Conservation (phyloP, 2,888 invertebrate species). For the Escarpia spicata region DNA sequence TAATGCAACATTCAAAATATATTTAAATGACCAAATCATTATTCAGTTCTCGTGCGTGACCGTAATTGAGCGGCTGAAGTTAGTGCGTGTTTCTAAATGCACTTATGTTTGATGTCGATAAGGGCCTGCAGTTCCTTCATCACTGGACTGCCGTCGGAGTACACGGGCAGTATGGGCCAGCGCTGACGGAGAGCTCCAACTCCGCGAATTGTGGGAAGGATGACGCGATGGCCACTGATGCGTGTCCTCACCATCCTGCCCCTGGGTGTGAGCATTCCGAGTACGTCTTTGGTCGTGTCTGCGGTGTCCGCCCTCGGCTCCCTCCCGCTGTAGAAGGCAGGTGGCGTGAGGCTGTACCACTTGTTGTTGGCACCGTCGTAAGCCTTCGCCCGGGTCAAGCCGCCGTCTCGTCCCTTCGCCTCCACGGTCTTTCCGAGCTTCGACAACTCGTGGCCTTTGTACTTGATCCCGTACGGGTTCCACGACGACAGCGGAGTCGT, state of each 20-base stretch:
- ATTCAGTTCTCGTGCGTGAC: neutral
- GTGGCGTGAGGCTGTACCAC: neutral
- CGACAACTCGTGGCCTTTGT: constrained; percentile 18
- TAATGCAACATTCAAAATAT: neutral
- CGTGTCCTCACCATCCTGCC: neutral
- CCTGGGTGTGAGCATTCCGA: neutral
- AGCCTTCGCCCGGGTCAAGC: neutral
- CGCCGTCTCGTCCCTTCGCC: neutral
- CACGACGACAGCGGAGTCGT: constrained; percentile 29
- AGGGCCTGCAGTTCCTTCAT: neutral
- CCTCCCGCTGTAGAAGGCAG: constrained; percentile 1
- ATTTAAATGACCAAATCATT: neutral
- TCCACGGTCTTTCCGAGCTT: neutral
- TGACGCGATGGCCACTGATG: neutral
- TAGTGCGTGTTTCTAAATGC: neutral
- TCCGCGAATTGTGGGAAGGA: neutral
- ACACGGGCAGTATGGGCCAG: neutral
- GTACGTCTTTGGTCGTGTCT: neutral
- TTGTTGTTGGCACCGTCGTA: constrained; percentile 20
- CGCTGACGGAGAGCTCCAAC: neutral
- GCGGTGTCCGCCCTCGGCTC: neutral
- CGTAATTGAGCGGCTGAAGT: neutral
- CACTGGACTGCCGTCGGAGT: neutral
- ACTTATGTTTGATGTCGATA: neutral
- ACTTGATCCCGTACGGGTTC: constrained; percentile 32